Evolutionary conservation across 2,888 invertebrate genomes (phyloP).

Genomic region (Lymantria monacha): DNA sequence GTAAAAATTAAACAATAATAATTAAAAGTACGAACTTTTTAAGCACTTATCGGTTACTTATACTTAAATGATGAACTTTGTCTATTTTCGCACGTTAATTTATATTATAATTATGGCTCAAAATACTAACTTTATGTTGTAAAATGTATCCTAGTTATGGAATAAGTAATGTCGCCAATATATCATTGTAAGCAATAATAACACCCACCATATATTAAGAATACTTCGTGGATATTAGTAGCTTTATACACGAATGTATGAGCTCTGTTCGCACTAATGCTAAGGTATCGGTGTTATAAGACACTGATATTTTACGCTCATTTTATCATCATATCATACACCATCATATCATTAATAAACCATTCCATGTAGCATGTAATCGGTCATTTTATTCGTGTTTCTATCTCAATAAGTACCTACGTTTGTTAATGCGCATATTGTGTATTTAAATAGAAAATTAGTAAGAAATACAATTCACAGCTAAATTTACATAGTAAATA

Average conservation of each 20-base stretch:
- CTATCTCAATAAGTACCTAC: neutral
- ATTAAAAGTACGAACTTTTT: conserved; percentile 7
- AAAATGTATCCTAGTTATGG: conserved; percentile 55
- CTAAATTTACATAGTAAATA: neutral
- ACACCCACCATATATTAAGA: conserved; percentile 46
- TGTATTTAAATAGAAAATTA: neutral
- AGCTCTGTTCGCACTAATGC: neutral
- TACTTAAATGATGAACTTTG: conserved; percentile 18
- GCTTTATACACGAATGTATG: conserved; percentile 23
- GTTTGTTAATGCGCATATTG: neutral
- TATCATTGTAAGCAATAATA: conserved; percentile 73
- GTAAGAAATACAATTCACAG: neutral
- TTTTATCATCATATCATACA: conserved; percentile 16
- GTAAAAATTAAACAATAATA: conserved; percentile 9
- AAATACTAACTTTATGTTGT: conserved; percentile 55
- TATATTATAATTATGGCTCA: conserved; percentile 59
- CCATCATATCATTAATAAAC: conserved; percentile 14
- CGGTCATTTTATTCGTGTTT: neutral
- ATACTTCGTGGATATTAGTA: conserved; percentile 38
- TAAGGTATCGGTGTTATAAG: neutral
- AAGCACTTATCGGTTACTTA: conserved; percentile 12
- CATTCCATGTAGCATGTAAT: neutral
- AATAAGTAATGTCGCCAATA: conserved; percentile 62
- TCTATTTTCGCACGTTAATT: conserved; percentile 34
- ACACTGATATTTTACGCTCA: neutral